Evolutionary conservation across 2,113 vertebrate genomes (phyloP).

Genomic region (Mohoua ochrocephala): DNA sequence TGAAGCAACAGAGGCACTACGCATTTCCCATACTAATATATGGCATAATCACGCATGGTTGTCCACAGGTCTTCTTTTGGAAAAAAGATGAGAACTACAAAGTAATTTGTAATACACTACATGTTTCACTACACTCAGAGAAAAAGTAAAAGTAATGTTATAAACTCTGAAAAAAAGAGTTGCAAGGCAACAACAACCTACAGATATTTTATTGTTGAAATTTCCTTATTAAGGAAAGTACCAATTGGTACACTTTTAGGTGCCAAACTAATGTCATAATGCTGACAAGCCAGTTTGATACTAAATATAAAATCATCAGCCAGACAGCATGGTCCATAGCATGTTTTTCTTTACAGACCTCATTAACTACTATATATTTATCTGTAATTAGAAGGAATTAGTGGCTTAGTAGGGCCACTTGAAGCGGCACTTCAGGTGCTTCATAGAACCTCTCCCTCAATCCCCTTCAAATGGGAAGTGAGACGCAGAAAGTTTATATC

Average conservation of each 20-base stretch:
- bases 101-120: not conserved
- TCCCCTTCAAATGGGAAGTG: not conserved
- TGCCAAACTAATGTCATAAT: not conserved
- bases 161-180: not conserved
- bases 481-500: not conserved
- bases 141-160: not conserved
- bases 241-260: not conserved
- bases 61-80: not conserved
- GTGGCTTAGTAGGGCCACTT: not conserved
- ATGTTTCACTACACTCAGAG: not conserved
- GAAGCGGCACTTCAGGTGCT: not conserved
- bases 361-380: not conserved
- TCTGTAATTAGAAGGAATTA: not conserved
- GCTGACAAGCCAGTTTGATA: not conserved
- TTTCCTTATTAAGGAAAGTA: not conserved
- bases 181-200: not conserved
- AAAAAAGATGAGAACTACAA: not conserved
- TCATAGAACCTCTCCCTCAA: not conserved
- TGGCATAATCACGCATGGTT: not conserved
- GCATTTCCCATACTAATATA: constrained; percentile 39
- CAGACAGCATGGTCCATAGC: not conserved
- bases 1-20: constrained; percentile 58
- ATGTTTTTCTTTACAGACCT: not conserved
- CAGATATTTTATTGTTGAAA: not conserved
- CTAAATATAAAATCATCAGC: not conserved